Evolutionary conservation across 1,140 invertebrate species (phyloP), one percentile per base, ranked within the genome.

Genomic region (Drosophila leontia): DNA sequence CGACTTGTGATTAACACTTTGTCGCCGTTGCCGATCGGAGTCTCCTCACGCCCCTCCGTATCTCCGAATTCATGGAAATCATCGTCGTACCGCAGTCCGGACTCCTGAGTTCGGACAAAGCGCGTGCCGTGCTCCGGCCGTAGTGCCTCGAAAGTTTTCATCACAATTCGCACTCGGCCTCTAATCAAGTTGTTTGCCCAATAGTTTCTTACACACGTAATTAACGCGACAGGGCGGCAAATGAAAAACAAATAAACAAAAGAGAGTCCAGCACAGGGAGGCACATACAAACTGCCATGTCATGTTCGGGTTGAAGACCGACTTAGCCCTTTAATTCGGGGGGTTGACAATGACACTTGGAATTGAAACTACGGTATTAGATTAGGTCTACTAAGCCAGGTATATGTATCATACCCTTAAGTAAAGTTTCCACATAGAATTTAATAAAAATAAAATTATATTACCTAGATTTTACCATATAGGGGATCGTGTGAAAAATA

Each of bases 111-210:
- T 39, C 56, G 62, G 63, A 80, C 72, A 78, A 78, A 71, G 74
- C 84, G 83, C 84, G 84, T 88, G 83, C 83, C 84, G 72, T 61
- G 56, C 61, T 64, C 63, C 44, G 34, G 35, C 47, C 48, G 53
- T 48, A 42, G 42, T 23, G 41, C 48, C 57, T 53, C 34, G 35
- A 75, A 67, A 23, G 29, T 29, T 81, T 63, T 50, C 37, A 57
- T 29, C 59, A 29, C 59, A 87, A 87, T 87, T 87, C 77, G 67
- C 83, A 87, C 57, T 17, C 50, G 68, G 58, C 45, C 65, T 65
- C 84, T 88, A 88, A 88, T 90, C 81, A 78, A 84, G 69, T 90
- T 84, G 85, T 88, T 87, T 87, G 84, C 61, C 76, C 84, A 88
- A 87, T 87, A 68, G 84, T 88, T 88, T 80, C 68, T 75, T 44